Conservation (phyloP, 2,797 vertebrate species). For the Diplodus puntazzo region DNA sequence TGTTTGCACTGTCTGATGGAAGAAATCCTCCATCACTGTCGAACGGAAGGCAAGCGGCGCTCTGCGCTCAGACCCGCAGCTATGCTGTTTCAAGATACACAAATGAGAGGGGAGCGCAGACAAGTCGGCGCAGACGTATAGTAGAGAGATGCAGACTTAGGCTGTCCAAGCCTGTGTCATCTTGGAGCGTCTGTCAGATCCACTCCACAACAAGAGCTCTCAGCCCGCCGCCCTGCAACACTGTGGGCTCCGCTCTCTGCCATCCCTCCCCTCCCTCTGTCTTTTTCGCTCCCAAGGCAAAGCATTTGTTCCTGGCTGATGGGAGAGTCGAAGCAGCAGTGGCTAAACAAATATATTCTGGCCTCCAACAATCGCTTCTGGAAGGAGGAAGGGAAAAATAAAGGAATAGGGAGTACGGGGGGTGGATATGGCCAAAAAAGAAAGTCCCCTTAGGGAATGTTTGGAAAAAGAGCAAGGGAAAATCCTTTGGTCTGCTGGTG, state of each 20-base stretch:
- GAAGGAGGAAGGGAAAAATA: constrained; percentile 44
- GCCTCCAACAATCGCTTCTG: constrained; percentile 72
- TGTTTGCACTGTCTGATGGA: constrained; percentile 70
- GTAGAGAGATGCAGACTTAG: constrained; percentile 67
- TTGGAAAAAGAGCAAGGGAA: constrained; percentile 83
- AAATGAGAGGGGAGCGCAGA: constrained; percentile 64
- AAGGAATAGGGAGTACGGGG: constrained; percentile 42
- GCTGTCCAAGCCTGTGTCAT: constrained; percentile 74
- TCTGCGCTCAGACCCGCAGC: constrained; percentile 52
- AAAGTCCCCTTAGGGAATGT: constrained; percentile 75
- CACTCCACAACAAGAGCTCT: constrained; percentile 77
- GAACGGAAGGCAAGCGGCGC: constrained; percentile 32
- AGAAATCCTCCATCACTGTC: constrained; percentile 69
- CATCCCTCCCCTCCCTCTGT: constrained; percentile 34
- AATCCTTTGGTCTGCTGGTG: constrained; percentile 79
- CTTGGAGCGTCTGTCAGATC: constrained; percentile 82
- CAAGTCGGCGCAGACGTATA: constrained; percentile 62
- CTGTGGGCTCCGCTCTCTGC: constrained; percentile 57
- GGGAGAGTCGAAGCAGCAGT: constrained; percentile 74
- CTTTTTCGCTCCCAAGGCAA: constrained; percentile 69
- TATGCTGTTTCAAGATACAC: constrained; percentile 63
- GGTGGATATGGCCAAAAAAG: constrained; percentile 64
- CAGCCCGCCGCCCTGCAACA: constrained; percentile 55
- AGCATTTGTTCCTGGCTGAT: constrained; percentile 77
- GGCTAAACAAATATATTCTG: constrained; percentile 84